Evolutionary conservation across 2,888 invertebrate genomes (phyloP).

Genomic region (Chrysodeixis includens): DNA sequence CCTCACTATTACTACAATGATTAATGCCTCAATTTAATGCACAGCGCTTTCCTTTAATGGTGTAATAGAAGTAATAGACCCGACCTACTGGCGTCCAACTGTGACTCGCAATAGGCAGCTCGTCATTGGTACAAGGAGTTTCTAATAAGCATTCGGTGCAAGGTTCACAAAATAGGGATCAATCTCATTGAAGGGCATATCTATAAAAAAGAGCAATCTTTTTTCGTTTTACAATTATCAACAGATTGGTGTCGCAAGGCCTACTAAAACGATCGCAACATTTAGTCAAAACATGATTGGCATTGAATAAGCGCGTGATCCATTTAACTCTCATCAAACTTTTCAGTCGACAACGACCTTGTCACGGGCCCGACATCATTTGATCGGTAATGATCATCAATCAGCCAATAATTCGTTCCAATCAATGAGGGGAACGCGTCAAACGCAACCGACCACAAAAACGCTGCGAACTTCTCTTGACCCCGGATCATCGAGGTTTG

Average conservation of each 20-base stretch:
- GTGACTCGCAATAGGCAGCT: background rate
- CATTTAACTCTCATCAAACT: slow-evolving; percentile 3
- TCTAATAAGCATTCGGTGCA: background rate
- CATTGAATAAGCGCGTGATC: slow-evolving; percentile 2
- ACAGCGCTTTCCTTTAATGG: slow-evolving; percentile 15
- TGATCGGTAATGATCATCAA: slow-evolving; percentile 5
- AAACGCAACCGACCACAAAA: slow-evolving; percentile 12
- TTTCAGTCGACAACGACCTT: background rate
- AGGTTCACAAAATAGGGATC: background rate
- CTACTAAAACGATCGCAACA: background rate
- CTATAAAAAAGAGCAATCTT: background rate
- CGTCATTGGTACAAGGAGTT: background rate
- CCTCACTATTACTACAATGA: slow-evolving; percentile 22
- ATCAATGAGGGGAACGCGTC: slow-evolving; percentile 13
- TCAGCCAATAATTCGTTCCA: slow-evolving; percentile 10
- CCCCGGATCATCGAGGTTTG: slow-evolving; percentile 16
- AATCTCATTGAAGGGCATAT: background rate
- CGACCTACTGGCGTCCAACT: background rate
- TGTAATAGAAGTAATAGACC: background rate
- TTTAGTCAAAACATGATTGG: slow-evolving; percentile 3
- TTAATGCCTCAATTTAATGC: slow-evolving; percentile 19
- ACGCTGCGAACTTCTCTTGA: slow-evolving; percentile 20
- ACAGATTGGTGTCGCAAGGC: background rate
- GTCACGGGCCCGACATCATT: background rate
- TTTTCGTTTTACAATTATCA: background rate